Evolutionary conservation across 2,797 vertebrate genomes (phyloP), one percentile per base, ranked within the genome.

Genomic region (Tokudaia tokunoshimensis): DNA sequence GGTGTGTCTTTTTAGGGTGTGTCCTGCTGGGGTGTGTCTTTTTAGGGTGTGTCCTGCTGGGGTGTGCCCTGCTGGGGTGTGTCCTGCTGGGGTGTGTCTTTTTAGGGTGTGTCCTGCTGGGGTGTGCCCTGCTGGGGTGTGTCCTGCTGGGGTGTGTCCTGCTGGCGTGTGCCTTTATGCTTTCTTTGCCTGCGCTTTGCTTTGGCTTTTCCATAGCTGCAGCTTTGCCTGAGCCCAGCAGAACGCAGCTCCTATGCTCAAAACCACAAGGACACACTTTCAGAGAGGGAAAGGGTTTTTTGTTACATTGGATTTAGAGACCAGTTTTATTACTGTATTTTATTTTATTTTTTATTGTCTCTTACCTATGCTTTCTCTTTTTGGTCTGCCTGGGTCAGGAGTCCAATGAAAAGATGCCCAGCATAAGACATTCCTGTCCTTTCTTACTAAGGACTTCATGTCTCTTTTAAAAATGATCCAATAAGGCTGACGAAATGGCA

Each of bases 21-120:
- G 12, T 12, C 8, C 78, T 55, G 17, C 0, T 57, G 3, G 31
- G 15, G 52, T n/a, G 11, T 81, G 11, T 0, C 6, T 22, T 61
- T 1, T 0, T 61, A 12, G 80, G n/a, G 37, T 61, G 13, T 78
- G 6, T 0, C 17, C 17, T 80, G 17, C 0, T 80, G 29, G 17
- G 17, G 47, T 79, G 47, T 78, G 76, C 1, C 15, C 29, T 78
- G 47, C 0, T 50, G 47, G 29, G 75, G 31, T 34, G 6, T 76
- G 7, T 2, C 22, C 6, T 9, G 6, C 3, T 76, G 41, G 12
- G 15, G 41, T 29, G 41, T 76, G 41, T 17, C 26, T 26, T 55
- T 9, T 0, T 59, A 11, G 34, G 31, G 52, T 13, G 52, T 52
- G 52, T 13, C 52, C 52, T 52, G 1, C 52, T 41, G 37, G 29